Percentiles rank a stretch among this genome's conserved stretches.
phyloP scores from a whole-genome alignment of 1,140 invertebrate genomes.

The Diorhabda sublineata region DNA sequence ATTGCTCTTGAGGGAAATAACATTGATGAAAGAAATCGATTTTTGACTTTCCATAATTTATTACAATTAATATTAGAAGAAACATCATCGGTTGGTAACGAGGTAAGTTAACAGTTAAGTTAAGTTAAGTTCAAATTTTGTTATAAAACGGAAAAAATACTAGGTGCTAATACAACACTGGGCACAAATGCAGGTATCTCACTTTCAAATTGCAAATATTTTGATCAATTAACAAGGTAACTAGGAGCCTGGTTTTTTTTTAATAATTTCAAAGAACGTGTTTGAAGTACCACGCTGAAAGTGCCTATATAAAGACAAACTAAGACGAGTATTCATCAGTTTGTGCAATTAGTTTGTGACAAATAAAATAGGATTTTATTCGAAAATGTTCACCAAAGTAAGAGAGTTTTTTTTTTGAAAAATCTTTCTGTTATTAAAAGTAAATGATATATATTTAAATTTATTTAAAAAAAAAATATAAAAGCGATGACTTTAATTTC shows the following conservation, averaged over 20 bases:
- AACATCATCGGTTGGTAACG: too few species aligned
- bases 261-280: constrained; percentile 20
- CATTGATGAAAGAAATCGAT: too few species aligned
- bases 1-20: too few species aligned
- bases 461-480: background rate
- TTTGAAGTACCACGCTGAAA: constrained; percentile 5
- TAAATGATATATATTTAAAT: background rate
- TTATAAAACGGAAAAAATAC: too few species aligned
- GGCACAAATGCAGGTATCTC: constrained; percentile 8
- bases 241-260: constrained; percentile 12
- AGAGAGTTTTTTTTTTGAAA: background rate
- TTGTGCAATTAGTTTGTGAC: background rate
- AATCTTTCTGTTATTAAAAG: background rate
- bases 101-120: too few species aligned
- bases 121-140: too few species aligned
- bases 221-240: constrained; percentile 20
- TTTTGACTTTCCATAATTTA: too few species aligned
- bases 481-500: background rate
- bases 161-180: background rate
- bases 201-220: constrained; percentile 23
- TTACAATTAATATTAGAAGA: too few species aligned
- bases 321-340: constrained; percentile 6
- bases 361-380: background rate
- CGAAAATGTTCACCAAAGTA: constrained; percentile 14
- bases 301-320: constrained; percentile 6